phyloP scores from a whole-genome alignment of 2,888 invertebrate genomes.

The Aromia moschata region DNA sequence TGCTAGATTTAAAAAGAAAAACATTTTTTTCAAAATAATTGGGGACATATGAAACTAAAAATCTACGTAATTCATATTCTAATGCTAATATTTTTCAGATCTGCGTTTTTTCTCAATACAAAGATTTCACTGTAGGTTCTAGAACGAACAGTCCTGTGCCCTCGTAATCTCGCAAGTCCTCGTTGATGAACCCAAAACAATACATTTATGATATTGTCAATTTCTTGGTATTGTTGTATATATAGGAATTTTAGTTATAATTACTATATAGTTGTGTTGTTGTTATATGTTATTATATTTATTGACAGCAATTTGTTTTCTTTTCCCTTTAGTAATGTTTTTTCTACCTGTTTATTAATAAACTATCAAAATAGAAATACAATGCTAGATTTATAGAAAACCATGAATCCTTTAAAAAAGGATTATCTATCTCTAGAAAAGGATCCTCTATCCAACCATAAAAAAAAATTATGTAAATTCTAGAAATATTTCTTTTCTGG shows the following conservation, averaged over 20 bases:
- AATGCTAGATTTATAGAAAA: no score
- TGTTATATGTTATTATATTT: constrained; percentile 23
- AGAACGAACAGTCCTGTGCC: constrained; percentile 73
- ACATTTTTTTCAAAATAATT: no score
- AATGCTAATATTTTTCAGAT: constrained; percentile 86
- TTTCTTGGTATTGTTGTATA: constrained; percentile 25
- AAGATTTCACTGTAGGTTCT: constrained; percentile 89
- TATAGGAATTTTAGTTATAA: constrained; percentile 24
- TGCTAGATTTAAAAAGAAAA: no score
- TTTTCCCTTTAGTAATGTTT: constrained; percentile 1
- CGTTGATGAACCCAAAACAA: constrained; percentile 5
- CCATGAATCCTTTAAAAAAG: no score
- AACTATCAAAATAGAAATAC: no score
- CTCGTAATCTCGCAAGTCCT: constrained; percentile 33
- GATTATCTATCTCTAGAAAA: no score
- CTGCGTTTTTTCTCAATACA: constrained; percentile 92
- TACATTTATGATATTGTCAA: constrained; percentile 32
- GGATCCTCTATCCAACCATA: no score
- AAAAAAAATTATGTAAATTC: no score
- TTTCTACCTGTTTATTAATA: no score
- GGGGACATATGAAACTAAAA: no score
- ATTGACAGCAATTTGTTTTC: constrained; percentile 4
- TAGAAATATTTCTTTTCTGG: no score
- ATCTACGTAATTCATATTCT: no score
- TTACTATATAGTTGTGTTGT: constrained; percentile 18